Base-by-base conservation (phyloP, 2,113 vertebrate species). In the Hippocampus barbouri region DNA sequence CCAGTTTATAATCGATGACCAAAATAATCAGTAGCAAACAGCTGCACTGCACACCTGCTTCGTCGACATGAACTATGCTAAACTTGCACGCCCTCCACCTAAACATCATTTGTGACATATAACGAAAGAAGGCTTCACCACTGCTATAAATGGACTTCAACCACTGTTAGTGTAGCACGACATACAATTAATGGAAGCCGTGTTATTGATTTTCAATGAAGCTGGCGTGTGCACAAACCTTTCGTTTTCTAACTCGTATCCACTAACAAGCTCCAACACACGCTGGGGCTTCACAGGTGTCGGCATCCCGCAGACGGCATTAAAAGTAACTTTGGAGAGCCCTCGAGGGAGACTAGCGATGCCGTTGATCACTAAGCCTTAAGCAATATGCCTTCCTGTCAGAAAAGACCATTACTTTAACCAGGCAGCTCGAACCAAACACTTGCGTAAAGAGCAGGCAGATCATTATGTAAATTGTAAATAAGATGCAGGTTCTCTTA, bases 181-280 rank as follows among this genome's bases (percentile, higher is more conserved):
- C 68, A 71, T 70, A 62, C 70, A 79, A 74, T 71, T 78, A 81
- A 79, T 73, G 30, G 57, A 79, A 74, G 70, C 73, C 56, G 49
- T 25, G n/a, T 15, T 71, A 85, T 82, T 81, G 81, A 85, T 81
- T 86, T 82, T 79, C 69, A 79, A 20, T 66, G 41, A 68, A 63
- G 76, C 56, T 49, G 20, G n/a, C 40, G 38, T 71, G 63, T 81
- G 70, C 66, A 76, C 47, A 75, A 78, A 63, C 15, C 25, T 65
- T 67, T 61, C 65, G 27, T 78, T 73, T 84, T 78, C 68, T 68
- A 64, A 73, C 69, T 60, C 41, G 74, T 74, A 79, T 63, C 79
- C 75, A 73, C 64, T 47, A 79, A 68, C 71, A 66, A 72, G 68
- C 62, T 18, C 27, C 63, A 41, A n/a, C 34, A 73, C 74, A 75